Evolutionary conservation across 2,113 vertebrate species (phyloP).

Genomic region (Lampris megalopsis): DNA sequence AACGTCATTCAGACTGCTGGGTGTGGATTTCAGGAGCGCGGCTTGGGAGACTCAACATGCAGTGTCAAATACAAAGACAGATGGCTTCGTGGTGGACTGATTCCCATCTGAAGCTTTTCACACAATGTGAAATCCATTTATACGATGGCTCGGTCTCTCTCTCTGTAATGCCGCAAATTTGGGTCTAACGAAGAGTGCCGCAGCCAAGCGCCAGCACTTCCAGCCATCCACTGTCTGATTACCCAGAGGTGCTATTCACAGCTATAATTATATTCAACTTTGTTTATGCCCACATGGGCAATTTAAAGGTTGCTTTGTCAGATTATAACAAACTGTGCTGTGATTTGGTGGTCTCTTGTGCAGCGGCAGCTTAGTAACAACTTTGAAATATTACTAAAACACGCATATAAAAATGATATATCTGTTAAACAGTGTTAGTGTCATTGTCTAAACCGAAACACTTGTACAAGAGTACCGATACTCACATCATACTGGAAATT

Average conservation of each 20-base stretch:
- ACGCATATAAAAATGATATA: not conserved
- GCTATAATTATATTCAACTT: slow-evolving; percentile 50
- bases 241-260: slow-evolving; percentile 61
- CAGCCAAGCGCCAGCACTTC: slow-evolving; percentile 53
- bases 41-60: slow-evolving; percentile 56
- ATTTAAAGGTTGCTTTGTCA: slow-evolving; percentile 49
- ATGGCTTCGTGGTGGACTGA: slow-evolving; percentile 61
- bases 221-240: slow-evolving; percentile 56
- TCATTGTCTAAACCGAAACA: too few species aligned
- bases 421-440: too few species aligned
- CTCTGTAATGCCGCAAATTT: slow-evolving; percentile 68
- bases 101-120: slow-evolving; percentile 59
- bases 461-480: too few species aligned
- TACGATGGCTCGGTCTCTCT: slow-evolving; percentile 63
- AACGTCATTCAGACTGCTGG: slow-evolving; percentile 60
- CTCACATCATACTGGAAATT: too few species aligned
- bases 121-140: slow-evolving; percentile 73
- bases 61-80: slow-evolving; percentile 53
- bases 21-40: slow-evolving; percentile 71
- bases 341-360: slow-evolving; percentile 7
- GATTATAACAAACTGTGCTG: slow-evolving; percentile 22
- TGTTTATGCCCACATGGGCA: slow-evolving; percentile 38
- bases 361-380: not conserved
- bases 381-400: not conserved
- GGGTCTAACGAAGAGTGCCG: slow-evolving; percentile 67